Percentiles rank a stretch among this genome's conserved stretches.
Evolutionary conservation across 2,888 invertebrate species (phyloP).

Genomic region (Pimpla rufipes): DNA sequence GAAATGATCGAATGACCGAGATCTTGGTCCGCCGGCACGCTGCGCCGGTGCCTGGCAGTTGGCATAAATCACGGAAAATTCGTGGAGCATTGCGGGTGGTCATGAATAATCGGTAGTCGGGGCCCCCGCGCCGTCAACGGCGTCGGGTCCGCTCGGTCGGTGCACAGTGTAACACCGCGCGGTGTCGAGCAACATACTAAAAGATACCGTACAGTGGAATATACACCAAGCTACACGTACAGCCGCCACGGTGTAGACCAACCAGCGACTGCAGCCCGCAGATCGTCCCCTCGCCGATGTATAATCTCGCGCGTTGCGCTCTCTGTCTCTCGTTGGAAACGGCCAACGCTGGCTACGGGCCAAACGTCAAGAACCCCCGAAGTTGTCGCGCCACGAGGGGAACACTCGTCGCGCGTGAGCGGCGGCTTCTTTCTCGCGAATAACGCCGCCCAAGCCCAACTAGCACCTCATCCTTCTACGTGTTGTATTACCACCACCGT

Average conservation of each 20-base stretch:
- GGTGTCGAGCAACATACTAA: constrained; percentile 5
- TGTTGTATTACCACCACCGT: not conserved
- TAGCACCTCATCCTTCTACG: constrained; percentile 3
- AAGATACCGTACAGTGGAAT: not conserved
- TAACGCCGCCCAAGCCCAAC: constrained; percentile 28
- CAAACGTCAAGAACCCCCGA: constrained; percentile 56
- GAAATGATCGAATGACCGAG: constrained; percentile 59
- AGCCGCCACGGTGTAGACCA: not conserved
- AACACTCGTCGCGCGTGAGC: constrained; percentile 33
- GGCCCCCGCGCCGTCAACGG: constrained; percentile 36
- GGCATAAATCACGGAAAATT: constrained; percentile 72
- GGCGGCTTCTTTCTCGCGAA: constrained; percentile 28
- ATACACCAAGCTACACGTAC: not conserved
- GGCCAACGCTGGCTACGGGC: constrained; percentile 58
- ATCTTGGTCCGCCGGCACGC: constrained; percentile 42
- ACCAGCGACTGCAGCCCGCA: constrained; percentile 13
- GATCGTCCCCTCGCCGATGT: constrained; percentile 35
- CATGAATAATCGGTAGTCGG: constrained; percentile 73
- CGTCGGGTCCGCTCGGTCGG: constrained; percentile 24
- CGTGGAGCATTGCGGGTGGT: constrained; percentile 71
- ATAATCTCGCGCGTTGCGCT: constrained; percentile 57
- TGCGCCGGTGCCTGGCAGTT: constrained; percentile 16
- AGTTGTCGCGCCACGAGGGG: constrained; percentile 61
- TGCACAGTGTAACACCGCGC: not conserved
- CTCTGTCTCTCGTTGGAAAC: constrained; percentile 51